Conservation (phyloP, 2,797 vertebrate genomes). For the Steatocranus sp. region DNA sequence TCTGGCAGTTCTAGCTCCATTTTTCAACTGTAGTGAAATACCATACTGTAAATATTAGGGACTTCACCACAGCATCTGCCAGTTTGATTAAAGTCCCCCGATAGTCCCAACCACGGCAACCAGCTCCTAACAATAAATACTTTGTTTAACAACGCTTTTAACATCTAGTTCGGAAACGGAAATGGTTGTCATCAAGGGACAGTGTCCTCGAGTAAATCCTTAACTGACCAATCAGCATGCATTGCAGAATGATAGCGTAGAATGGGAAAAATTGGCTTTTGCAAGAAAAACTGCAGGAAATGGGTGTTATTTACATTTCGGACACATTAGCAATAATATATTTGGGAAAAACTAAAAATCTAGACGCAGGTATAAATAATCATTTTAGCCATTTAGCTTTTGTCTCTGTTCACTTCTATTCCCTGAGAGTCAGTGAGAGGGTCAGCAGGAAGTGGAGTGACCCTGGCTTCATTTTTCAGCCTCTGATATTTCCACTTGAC, state of each 20-base stretch:
- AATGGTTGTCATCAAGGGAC: neutral
- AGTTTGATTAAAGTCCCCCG: accelerated
- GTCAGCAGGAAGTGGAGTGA: neutral
- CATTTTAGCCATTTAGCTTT: neutral
- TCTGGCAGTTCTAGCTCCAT: neutral
- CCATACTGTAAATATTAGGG: neutral
- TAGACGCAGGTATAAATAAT: neutral
- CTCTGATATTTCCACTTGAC: neutral
- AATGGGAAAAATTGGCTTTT: neutral
- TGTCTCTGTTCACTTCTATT: neutral
- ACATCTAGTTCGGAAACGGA: neutral
- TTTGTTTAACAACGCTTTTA: neutral
- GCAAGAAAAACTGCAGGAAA: neutral
- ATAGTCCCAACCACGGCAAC: neutral
- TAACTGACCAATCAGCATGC: neutral
- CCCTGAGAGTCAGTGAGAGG: neutral
- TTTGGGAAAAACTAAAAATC: neutral
- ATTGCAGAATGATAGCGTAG: accelerated
- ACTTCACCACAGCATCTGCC: neutral
- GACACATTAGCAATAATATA: neutral
- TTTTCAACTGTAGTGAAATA: neutral
- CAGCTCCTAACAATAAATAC: neutral
- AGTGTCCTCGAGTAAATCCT: neutral
- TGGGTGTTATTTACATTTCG: neutral
- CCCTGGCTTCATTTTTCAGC: neutral